Base-by-base conservation (phyloP, 2,888 invertebrate genomes). In the Amphipoea lucens region DNA sequence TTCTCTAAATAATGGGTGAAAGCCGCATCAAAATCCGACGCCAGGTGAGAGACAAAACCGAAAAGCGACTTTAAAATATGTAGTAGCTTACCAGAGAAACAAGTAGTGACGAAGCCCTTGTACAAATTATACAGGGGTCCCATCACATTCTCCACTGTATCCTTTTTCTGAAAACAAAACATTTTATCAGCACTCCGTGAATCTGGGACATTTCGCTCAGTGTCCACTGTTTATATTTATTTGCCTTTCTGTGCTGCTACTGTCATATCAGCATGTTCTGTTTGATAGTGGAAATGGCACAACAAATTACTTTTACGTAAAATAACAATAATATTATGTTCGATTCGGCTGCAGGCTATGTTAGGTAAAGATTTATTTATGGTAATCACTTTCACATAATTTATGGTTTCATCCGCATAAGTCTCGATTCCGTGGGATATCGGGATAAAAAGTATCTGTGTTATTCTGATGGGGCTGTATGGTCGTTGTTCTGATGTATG, bases 41-140 rank as follows among this genome's bases (percentile, higher is more conserved):
- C 57, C 54, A 57, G 9, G 23, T 57, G 9, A 23, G 23, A 23
- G 57, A 51, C 57, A 23, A 23, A 57, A 57, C 9, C 57, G 57
- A 23, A 57, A 23, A 23, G 23, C 23, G 23, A 9, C 57, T n/a
- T 11, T n/a, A 57, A n/a, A n/a, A n/a, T 60, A 60, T 12, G 23
- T 20, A 54, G 29, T 14, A 74, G 73, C 48, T 90, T 92, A 96
- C 96, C 96, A 81, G 95, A 85, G 88, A 96, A 96, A 84, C 95
- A 94, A 2, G 95, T 94, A 0, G 96, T 96, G 3, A 96, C 88
- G 4, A 94, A 85, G 57, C 83, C 82, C 87, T 96, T 96, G 87
- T 96, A 96, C 4, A 96, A 67, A 11, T 87, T 78, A 80, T 96
- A 96, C 14, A 92, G 0, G 2, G 96, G 96, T 12, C 94, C 93